Evolutionary conservation across 2,113 vertebrate species (phyloP).

Genomic region (Peromyscus polionotus): DNA sequence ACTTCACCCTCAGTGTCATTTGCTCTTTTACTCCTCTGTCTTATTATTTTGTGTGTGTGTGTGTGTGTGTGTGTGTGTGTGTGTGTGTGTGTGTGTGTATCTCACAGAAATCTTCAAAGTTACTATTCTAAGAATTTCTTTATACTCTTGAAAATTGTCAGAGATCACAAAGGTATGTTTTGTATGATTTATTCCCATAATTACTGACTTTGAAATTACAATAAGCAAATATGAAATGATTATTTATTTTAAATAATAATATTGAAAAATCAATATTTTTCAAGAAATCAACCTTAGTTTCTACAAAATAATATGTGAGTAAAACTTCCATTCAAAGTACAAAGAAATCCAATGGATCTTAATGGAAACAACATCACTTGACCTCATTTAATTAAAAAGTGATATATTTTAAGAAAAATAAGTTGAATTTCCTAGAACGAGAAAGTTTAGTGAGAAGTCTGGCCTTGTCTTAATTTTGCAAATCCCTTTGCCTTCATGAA

Average conservation of each 20-base stretch:
- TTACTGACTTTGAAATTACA: constrained; percentile 9
- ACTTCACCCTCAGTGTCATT: neutral
- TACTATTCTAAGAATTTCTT: neutral
- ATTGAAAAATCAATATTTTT: neutral
- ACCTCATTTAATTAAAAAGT: constrained; percentile 3
- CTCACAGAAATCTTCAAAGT: no score
- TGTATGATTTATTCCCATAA: neutral
- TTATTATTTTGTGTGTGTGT: neutral
- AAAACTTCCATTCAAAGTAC: neutral
- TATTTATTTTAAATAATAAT: neutral
- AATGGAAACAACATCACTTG: neutral
- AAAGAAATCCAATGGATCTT: neutral
- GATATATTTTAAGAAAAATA: constrained; percentile 34
- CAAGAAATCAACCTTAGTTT: neutral
- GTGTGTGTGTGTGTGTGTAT: no score
- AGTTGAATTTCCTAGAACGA: constrained; percentile 11
- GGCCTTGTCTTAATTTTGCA: neutral
- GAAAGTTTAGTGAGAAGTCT: constrained; percentile 41
- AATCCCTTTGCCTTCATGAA: constrained; percentile 40
- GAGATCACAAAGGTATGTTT: neutral
- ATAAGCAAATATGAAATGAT: neutral
- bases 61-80: no score
- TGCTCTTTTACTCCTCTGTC: neutral
- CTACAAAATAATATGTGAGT: neutral
- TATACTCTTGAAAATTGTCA: neutral